These are phyloP conservation scores for Geodia barretti DNA, from an alignment of 37 sponge, comb jelly and placozoan genomes.

Conservation along the genomic window DNA sequence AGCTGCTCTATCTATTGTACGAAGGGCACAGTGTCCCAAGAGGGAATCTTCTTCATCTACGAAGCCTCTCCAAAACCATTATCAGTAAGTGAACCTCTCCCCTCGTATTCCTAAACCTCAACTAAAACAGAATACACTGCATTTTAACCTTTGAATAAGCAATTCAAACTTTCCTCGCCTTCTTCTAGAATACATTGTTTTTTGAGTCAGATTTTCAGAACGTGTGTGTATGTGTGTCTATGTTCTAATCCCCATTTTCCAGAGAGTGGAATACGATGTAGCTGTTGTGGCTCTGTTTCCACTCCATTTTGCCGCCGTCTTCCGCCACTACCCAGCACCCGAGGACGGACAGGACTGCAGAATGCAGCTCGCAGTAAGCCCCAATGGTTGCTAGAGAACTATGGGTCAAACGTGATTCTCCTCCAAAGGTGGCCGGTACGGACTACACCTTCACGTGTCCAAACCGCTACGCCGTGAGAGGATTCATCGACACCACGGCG, in stretches of 20 bases:
- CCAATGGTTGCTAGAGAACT: too few species aligned
- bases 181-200: too few species aligned
- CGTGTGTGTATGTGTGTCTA: too few species aligned
- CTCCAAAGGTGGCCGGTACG: slow-evolving; percentile 48
- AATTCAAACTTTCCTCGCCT: too few species aligned
- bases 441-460: slow-evolving; percentile 68
- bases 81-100: slow-evolving; percentile 17
- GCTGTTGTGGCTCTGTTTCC: slow-evolving; percentile 39
- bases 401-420: too few species aligned
- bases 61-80: slow-evolving; percentile 34
- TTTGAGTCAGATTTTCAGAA: too few species aligned
- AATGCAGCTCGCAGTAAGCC: slow-evolving; percentile 35
- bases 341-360: slow-evolving; percentile 40
- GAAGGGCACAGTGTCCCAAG: slow-evolving; percentile 64
- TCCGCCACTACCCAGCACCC: slow-evolving; percentile 31
- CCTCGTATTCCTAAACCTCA: not conserved
- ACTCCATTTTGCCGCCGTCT: slow-evolving; percentile 6
- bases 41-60: slow-evolving; percentile 55
- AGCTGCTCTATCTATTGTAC: not conserved
- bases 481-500: not conserved
- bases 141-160: too few species aligned
- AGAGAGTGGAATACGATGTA: slow-evolving; percentile 29
- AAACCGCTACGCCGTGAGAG: slow-evolving; percentile 49
- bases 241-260: too few species aligned
- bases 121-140: too few species aligned